phyloP scores from a whole-genome alignment of 1,140 invertebrate species.

The Gyrodactylus bullatarudis region DNA sequence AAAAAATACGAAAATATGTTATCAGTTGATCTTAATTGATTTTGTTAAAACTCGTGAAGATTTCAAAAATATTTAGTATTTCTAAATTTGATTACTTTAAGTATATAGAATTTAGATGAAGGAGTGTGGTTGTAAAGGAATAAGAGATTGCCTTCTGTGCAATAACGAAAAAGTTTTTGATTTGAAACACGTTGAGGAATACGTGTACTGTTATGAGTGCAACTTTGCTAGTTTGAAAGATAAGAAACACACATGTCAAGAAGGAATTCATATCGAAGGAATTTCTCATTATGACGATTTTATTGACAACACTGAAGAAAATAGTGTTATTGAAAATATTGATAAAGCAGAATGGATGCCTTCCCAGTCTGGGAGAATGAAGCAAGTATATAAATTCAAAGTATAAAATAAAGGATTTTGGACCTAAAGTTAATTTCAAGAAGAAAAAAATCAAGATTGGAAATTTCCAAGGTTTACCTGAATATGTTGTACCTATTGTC shows the following conservation, averaged over 20 bases:
- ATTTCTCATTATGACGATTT: constrained; percentile 29
- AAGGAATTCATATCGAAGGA: constrained; percentile 14
- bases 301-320: constrained; percentile 34
- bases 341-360: constrained; percentile 48
- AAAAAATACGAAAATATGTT: too few relatives aligned
- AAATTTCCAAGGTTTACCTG: constrained; percentile 49
- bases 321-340: constrained; percentile 30
- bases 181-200: not conserved
- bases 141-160: constrained; percentile 47
- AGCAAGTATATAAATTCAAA: constrained; percentile 29
- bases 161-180: not conserved
- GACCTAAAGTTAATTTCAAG: constrained; percentile 92
- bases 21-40: too few relatives aligned
- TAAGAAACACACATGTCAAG: not conserved
- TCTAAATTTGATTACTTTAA: too few relatives aligned
- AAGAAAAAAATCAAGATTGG: constrained; percentile 40
- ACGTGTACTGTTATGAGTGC: constrained; percentile 8
- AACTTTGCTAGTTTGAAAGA: constrained; percentile 9
- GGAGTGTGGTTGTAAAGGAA: constrained; percentile 63
- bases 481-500: constrained; percentile 42
- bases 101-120: too few relatives aligned
- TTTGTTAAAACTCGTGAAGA: too few relatives aligned
- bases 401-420: constrained; percentile 42
- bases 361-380: constrained; percentile 72
- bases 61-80: too few relatives aligned